These are phyloP conservation scores for Riptortus pedestris DNA, from an alignment of 1,140 invertebrate species.

Conservation along the genomic window DNA sequence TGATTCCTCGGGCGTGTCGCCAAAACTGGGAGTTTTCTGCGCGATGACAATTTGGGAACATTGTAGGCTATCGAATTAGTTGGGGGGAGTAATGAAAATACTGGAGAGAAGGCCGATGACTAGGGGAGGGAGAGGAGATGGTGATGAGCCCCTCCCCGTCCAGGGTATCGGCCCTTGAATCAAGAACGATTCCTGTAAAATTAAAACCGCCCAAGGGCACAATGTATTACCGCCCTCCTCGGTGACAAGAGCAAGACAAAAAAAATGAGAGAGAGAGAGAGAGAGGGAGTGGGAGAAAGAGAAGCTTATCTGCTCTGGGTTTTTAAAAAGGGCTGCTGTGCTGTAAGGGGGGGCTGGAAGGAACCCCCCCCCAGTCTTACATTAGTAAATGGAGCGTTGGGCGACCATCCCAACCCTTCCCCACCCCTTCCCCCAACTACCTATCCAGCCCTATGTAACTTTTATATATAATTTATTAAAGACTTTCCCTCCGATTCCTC, in stretches of 20 bases:
- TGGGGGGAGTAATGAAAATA: not conserved
- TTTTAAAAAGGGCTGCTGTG: slow-evolving; percentile 7
- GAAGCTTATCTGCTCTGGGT: slow-evolving; percentile 12
- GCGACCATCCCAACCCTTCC: not conserved
- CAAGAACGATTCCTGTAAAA: slow-evolving; percentile 15
- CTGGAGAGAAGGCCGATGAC: not conserved
- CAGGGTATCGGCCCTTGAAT: slow-evolving; percentile 4
- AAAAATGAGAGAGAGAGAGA: not conserved
- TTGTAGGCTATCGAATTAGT: not conserved
- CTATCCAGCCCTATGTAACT: slow-evolving; percentile 4
- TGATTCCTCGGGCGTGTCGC: no score
- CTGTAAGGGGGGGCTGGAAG: not conserved
- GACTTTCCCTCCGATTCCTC: slow-evolving; percentile 11
- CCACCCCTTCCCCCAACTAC: slow-evolving; percentile 1
- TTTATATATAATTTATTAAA: slow-evolving; percentile 13
- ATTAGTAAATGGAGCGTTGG: slow-evolving; percentile 8
- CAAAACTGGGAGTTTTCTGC: no score
- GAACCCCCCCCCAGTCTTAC: slow-evolving; percentile 6
- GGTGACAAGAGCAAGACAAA: slow-evolving; percentile 12
- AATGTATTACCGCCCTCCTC: slow-evolving; percentile 8
- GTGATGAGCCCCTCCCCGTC: slow-evolving; percentile 2
- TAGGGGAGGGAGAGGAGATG: not conserved
- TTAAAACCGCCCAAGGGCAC: slow-evolving; percentile 8
- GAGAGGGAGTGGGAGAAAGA: not conserved
- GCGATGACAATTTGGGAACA: no score